Evolutionary conservation across 1,140 invertebrate genomes (phyloP), one percentile per base, ranked within the genome.

Genomic region (Drosophila navojoa): DNA sequence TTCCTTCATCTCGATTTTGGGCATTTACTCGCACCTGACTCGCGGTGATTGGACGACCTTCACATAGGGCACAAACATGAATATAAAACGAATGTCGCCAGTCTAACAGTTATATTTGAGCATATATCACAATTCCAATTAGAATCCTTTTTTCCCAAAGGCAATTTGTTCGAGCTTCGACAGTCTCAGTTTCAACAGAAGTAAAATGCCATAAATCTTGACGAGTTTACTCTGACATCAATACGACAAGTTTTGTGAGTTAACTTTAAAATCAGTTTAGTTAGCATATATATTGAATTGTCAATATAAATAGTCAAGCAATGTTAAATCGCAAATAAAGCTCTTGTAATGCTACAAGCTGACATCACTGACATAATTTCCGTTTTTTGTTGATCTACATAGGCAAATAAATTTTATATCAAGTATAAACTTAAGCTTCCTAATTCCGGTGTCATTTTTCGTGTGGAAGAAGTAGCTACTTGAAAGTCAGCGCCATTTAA

Each of bases 31-130:
- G 59, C 40, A 66, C 69, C 73, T 58, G 64, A 62, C 63, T 68
- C 63, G 47, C 55, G 42, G 16, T 60, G 70, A 70, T 64, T 59
- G 63, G 38, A 40, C 22, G 80, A 72, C 80, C 80, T 79, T 76
- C 52, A 72, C 76, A 53, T 76, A 63, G 47, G 58, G 50, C 73
- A 64, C 72, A 73, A 76, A 84, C 76, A 57, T 69, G 57, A 61
- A 71, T 66, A 57, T 71, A 38, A 32, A 59, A 59, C 19, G 57
- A 68, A 42, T 13, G 64, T 15, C 22, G 13, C 27, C 35, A 52
- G 66, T 16, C 32, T 22, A 53, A 15, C 47, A 10, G 58, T 44
- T 47, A 68, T 42, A 38, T 53, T n/a, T 16, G 10, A 42, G 45
- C 54, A 59, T 67, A 32, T 59, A 68, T 72, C 63, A 68, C 59